phyloP scores from a whole-genome alignment of 1,140 invertebrate genomes.

The Dinoponera quadriceps region DNA sequence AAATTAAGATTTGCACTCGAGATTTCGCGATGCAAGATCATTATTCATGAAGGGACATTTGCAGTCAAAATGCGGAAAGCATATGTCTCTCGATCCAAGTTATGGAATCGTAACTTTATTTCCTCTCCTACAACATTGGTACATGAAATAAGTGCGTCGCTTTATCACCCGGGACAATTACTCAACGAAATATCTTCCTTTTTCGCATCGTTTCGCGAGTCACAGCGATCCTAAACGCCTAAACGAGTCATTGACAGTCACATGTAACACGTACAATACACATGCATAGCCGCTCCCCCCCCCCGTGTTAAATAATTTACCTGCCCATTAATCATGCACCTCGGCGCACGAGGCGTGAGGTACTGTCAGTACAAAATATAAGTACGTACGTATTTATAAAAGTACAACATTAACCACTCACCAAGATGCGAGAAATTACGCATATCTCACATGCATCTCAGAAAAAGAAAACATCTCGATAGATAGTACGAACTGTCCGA shows the following conservation, averaged over 20 bases:
- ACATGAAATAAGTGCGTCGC: conserved; percentile 64
- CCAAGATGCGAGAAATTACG: conserved; percentile 60
- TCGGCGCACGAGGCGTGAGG: conserved; percentile 27
- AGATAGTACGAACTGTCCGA: background rate
- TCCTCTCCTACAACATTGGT: conserved; percentile 55
- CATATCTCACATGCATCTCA: conserved; percentile 33
- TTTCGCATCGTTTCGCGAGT: background rate
- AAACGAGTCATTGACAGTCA: conserved; percentile 33
- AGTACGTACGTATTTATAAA: conserved; percentile 77
- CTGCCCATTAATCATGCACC: background rate
- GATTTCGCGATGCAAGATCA: background rate
- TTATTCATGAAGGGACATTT: background rate
- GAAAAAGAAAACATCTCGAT: conserved; percentile 50
- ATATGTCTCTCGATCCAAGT: conserved; percentile 29
- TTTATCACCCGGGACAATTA: conserved; percentile 39
- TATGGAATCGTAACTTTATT: conserved; percentile 72
- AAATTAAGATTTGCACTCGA: background rate
- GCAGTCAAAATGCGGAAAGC: background rate
- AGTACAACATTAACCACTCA: conserved; percentile 74
- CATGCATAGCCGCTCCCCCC: conserved; percentile 34
- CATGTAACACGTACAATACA: conserved; percentile 41
- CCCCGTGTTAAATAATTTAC: conserved; percentile 37
- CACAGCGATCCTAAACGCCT: conserved; percentile 32
- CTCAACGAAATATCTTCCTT: conserved; percentile 38
- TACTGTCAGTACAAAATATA: conserved; percentile 71